Evolutionary conservation across 2,888 invertebrate species (phyloP), one percentile per base, ranked within the genome.

Genomic region (Aethes cnicana): DNA sequence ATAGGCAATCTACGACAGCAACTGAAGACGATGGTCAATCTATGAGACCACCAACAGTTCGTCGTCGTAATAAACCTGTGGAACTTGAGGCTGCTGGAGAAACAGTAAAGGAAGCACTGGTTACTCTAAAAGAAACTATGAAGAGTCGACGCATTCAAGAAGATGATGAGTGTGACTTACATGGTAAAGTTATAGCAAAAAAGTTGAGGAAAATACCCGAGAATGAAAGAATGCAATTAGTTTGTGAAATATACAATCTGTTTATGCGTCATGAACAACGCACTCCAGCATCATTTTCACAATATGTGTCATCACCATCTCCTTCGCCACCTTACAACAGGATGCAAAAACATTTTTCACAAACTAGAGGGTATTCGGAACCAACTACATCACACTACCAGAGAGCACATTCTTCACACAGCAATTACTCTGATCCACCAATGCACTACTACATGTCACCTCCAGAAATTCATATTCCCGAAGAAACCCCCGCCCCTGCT

Each of bases 91-190:
- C 20, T 26, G 41, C 48, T 48, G 48, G 26, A 48, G 48, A 48
- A 41, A 48, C 41, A 36, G 48, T 53, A 11, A 55, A 53, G 28
- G 53, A 56, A 30, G 42, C 48, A 42, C 16, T 53, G 12, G 16
- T 16, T 35, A 53, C 42, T 30, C 42, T 49, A 42, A 53, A 53
- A 42, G 32, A 46, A 48, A 25, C 41, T 49, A 37, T 56, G 25
- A 47, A 47, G 8, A 47, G 26, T 14, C 47, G 47, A 47, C 25
- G 21, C 21, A 50, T 21, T 23, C 25, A 37, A 37, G 41, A 52
- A 48, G 53, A 50, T 28, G 55, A 55, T 35, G 53, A 55, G 11
- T 55, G 53, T 48, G 52, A 55, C 23, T 28, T 55, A 32, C 43
- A 52, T 44, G 47, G 44, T n/a, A 53, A 53, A 48, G 30, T 55